Evolutionary conservation across 2,113 vertebrate species (phyloP).

Genomic region (Phocoena phocoena): DNA sequence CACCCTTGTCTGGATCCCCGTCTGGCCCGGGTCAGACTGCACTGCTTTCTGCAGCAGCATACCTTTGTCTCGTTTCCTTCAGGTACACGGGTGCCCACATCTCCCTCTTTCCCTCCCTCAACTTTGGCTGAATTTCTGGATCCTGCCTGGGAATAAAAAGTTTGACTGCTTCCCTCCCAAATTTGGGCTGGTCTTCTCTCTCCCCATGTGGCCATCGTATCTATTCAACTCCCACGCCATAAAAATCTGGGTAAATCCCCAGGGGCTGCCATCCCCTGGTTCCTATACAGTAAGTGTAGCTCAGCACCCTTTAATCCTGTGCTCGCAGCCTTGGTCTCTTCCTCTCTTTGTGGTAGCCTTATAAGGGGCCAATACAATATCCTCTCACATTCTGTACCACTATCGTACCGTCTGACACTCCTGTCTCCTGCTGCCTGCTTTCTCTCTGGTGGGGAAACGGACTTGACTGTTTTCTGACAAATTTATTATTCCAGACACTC

Average conservation of each 20-base stretch:
- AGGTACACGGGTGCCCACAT: fast-evolving
- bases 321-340: background rate
- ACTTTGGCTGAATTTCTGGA: background rate
- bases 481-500: background rate
- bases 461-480: background rate
- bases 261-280: background rate
- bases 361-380: fast-evolving
- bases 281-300: background rate
- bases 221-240: no score
- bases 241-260: background rate
- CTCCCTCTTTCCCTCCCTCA: background rate
- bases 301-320: background rate
- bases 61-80: background rate
- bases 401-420: fast-evolving
- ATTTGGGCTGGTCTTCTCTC: background rate
- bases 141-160: background rate
- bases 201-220: fast-evolving
- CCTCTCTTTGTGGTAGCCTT: background rate
- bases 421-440: fast-evolving
- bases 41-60: fast-evolving
- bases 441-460: background rate
- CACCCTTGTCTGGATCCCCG: no score
- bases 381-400: background rate
- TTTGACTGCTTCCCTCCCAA: background rate
- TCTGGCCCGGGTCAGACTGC: no score